phyloP scores from a whole-genome alignment of 2,888 invertebrate genomes.

The Zygothrica quintamaculata region DNA sequence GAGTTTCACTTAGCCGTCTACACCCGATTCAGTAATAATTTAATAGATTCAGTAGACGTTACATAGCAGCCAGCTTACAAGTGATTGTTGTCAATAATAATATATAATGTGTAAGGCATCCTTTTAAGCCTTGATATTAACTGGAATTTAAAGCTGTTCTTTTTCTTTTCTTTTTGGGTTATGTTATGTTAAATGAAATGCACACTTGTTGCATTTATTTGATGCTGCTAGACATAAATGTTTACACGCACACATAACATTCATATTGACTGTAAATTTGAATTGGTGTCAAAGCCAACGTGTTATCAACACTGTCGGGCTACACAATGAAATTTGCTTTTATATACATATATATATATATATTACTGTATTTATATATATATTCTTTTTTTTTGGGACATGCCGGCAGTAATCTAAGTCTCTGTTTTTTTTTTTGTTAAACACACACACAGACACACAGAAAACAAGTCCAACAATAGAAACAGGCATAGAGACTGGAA shows the following conservation, averaged over 20 bases:
- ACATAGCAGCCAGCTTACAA: too few relatives aligned
- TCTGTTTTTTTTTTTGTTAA: slow-evolving; percentile 3
- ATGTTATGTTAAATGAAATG: too few relatives aligned
- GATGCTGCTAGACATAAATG: background rate
- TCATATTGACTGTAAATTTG: slow-evolving; percentile 27
- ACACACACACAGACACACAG: too few relatives aligned
- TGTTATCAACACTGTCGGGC: slow-evolving; percentile 25
- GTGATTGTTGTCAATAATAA: too few relatives aligned
- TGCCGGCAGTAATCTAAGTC: slow-evolving; percentile 10
- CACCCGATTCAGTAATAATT: too few relatives aligned
- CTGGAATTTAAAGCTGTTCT: too few relatives aligned
- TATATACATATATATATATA: too few relatives aligned
- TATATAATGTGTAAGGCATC: too few relatives aligned
- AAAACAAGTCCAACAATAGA: background rate
- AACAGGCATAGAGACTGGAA: background rate
- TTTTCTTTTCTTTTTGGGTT: too few relatives aligned
- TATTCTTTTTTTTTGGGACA: background rate
- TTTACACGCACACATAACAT: background rate
- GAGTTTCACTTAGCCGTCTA: too few relatives aligned
- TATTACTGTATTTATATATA: background rate
- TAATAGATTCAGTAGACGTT: too few relatives aligned
- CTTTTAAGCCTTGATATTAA: background rate
- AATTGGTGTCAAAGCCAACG: slow-evolving; percentile 19
- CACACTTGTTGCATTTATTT: slow-evolving; percentile 30
- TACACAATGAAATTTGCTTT: slow-evolving; percentile 27